These are phyloP conservation scores for Chaetorhynchus papuensis DNA, from an alignment of 2,113 vertebrate species.

Conservation along the genomic window DNA sequence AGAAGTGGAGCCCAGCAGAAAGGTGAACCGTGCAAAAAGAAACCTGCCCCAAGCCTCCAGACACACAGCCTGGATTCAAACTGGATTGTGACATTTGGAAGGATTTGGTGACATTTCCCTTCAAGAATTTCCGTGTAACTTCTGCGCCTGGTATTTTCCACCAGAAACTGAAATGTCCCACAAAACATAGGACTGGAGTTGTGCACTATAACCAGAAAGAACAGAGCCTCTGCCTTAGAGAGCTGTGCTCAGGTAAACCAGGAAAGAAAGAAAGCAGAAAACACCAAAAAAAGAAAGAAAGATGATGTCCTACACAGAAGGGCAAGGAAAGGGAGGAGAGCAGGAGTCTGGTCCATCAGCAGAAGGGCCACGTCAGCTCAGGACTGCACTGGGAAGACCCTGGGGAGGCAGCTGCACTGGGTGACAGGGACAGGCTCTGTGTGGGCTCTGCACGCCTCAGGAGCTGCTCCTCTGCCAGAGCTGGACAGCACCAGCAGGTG, in stretches of 20 bases:
- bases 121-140: not conserved
- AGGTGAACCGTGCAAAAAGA: not conserved
- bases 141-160: not conserved
- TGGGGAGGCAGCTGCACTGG: fast-evolving
- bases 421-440: not conserved
- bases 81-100: not conserved
- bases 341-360: not conserved
- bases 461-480: not conserved
- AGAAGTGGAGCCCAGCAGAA: not conserved
- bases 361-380: not conserved
- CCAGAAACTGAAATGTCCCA: not conserved
- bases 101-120: not conserved
- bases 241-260: not conserved
- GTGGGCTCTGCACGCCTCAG: not conserved
- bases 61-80: not conserved
- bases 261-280: not conserved
- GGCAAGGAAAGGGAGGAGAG: not conserved
- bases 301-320: fast-evolving
- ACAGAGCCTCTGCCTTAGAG: not conserved
- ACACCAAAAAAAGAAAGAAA: not conserved
- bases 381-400: not conserved
- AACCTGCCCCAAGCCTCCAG: not conserved
- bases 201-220: not conserved
- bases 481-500: not conserved
- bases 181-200: not conserved